Evolutionary conservation across 2,888 invertebrate genomes (phyloP), one percentile per base, ranked within the genome.

Genomic region (Xylophagus ater): DNA sequence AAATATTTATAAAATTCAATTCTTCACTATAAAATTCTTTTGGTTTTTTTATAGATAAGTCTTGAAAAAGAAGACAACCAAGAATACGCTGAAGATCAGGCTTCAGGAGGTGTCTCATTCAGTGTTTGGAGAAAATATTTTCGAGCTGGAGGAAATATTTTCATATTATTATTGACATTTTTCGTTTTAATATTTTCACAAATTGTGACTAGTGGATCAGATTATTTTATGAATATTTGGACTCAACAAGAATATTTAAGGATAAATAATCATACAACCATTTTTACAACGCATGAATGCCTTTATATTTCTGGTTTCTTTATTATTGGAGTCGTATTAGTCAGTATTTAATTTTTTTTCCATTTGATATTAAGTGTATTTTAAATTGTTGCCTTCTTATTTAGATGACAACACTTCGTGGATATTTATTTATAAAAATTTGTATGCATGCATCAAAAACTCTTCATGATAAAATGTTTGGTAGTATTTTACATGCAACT

Each of bases 401-500:
- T 35, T 26, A 59, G 58, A 60, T 59, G 56, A 73, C 75, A 32
- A 65, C 74, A 7, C 65, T 71, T 5, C 68, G 81, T 10, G 77
- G 76, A 0, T 71, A 74, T 48, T 67, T 77, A 51, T 84, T 82
- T 63, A 84, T 86, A 60, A 73, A 73, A 51, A 70, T 80, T 10
- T 84, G 81, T 58, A 80, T 84, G 73, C 74, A 71, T 9, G 75
- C 87, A 0, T 85, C 87, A 0, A 72, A 74, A 45, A 74, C 72
- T 42, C 70, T 93, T 3, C 92, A 93, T 60, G 76, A 82, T 52
- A 69, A 68, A n/a, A 90, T 92, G 88, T 89, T 92, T 60, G 66
- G 72, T 30, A 74, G 80, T 33, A 72, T 92, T 52, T 67, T 89
- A 5, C 69, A 78, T 46, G 76, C 85, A 0, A 79, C 80, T 0